A percentile compares a stretch with the other conserved stretches of the same genome.
These are phyloP conservation scores for Sialis lutaria DNA, from an alignment of 2,888 invertebrate species.

Conservation along the genomic window DNA sequence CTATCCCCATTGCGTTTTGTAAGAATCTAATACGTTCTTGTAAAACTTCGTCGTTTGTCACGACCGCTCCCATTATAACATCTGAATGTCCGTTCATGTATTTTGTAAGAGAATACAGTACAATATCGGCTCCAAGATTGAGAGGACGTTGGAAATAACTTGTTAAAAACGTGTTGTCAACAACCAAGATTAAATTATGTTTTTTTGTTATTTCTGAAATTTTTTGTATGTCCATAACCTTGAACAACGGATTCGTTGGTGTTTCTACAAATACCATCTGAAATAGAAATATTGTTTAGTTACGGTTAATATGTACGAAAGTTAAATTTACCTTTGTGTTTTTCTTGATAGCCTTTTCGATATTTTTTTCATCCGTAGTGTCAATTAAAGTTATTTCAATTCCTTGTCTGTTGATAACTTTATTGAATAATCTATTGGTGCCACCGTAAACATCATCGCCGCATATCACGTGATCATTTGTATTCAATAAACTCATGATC, in stretches of 20 bases:
- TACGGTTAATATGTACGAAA: not conserved
- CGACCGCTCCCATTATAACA: constrained; percentile 13
- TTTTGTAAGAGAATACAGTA: constrained; percentile 15
- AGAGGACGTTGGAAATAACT: constrained; percentile 15
- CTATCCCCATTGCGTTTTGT: constrained; percentile 71
- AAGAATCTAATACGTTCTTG: constrained; percentile 33
- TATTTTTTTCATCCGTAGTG: constrained; percentile 42
- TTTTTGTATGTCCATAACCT: constrained; percentile 61
- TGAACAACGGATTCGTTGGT: constrained; percentile 77
- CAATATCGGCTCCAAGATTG: constrained; percentile 15
- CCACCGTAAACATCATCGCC: constrained; percentile 94
- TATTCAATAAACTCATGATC: constrained; percentile 51
- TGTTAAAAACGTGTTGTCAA: constrained; percentile 14
- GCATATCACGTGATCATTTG: constrained; percentile 81
- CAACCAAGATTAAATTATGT: constrained; percentile 12
- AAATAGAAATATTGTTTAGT: constrained; percentile 13
- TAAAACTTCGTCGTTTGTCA: constrained; percentile 16
- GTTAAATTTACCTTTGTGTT: constrained; percentile 63
- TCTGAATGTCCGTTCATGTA: constrained; percentile 17
- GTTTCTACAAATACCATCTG: constrained; percentile 79
- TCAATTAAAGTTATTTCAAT: constrained; percentile 65
- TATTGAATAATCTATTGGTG: constrained; percentile 53
- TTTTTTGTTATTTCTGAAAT: constrained; percentile 39
- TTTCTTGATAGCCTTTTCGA: constrained; percentile 51
- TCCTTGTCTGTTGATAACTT: constrained; percentile 39